A percentile compares a stretch with the other conserved stretches of the same genome.
phyloP scores from a whole-genome alignment of 2,113 vertebrate genomes.

The Hippocampus mohnikei region DNA sequence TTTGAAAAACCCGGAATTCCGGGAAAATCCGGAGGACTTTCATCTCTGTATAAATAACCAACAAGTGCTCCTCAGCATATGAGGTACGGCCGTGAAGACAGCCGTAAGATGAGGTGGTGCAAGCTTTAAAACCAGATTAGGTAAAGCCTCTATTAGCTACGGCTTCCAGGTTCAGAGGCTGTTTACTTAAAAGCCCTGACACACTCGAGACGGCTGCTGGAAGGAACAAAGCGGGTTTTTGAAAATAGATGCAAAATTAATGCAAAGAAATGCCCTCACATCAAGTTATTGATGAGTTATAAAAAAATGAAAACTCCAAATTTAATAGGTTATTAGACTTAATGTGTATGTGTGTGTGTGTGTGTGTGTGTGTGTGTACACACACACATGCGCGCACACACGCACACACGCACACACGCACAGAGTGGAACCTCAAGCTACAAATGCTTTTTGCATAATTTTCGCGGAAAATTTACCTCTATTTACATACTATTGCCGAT shows the following conservation, averaged over 20 bases:
- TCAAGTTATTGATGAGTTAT: neutral
- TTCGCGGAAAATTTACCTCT: too few species aligned
- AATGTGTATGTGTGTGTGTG: too few species aligned
- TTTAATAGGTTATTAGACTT: too few species aligned
- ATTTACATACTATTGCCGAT: too few species aligned
- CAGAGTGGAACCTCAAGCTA: too few species aligned
- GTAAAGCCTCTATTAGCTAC: conserved; percentile 76
- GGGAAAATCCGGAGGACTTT: too few species aligned
- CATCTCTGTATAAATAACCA: conserved; percentile 81
- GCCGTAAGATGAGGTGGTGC: conserved; percentile 68
- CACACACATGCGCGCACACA: too few species aligned
- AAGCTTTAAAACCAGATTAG: conserved; percentile 75
- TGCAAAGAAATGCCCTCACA: neutral
- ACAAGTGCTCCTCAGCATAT: conserved; percentile 60
- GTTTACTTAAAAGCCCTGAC: conserved; percentile 68
- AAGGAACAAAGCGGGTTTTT: conserved; percentile 12
- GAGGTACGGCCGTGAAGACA: conserved; percentile 51
- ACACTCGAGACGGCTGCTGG: conserved; percentile 27
- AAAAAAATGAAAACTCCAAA: neutral
- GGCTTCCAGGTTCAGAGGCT: conserved; percentile 67
- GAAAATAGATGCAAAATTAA: neutral
- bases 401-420: too few species aligned
- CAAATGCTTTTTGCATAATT: too few species aligned
- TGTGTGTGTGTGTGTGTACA: too few species aligned
- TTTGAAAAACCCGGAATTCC: too few species aligned